These are phyloP conservation scores for Antheraea yamamai DNA, from an alignment of 2,888 invertebrate genomes.

Conservation along the genomic window DNA sequence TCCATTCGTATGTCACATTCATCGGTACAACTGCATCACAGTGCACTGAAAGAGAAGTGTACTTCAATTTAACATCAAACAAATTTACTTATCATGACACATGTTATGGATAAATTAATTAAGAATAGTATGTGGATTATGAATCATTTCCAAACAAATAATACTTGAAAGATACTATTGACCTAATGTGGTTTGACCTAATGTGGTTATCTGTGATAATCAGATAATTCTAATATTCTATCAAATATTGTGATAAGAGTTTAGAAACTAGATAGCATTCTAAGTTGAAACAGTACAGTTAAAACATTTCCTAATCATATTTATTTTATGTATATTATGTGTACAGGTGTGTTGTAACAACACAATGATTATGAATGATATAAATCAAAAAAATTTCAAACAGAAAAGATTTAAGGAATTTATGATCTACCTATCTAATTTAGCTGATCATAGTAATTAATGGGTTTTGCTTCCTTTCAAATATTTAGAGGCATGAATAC, in stretches of 20 bases:
- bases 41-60: slow-evolving; percentile 59
- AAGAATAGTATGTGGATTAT: neutral
- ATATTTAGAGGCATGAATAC: neutral
- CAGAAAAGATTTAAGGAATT: too few relatives aligned
- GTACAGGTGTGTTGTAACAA: too few relatives aligned
- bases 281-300: neutral
- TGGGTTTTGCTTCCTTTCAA: too few relatives aligned
- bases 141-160: neutral
- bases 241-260: slow-evolving; percentile 1
- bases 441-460: too few relatives aligned
- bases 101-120: too few relatives aligned
- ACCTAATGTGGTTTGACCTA: slow-evolving; percentile 2
- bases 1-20: slow-evolving; percentile 58
- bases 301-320: neutral
- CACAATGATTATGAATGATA: too few relatives aligned
- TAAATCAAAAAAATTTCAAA: too few relatives aligned
- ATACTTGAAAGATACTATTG: neutral
- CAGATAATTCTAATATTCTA: neutral
- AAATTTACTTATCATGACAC: too few relatives aligned
- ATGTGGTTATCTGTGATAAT: neutral
- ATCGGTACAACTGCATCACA: slow-evolving; percentile 59
- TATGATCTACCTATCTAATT: too few relatives aligned
- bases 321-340: neutral
- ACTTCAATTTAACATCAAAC: neutral
- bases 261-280: neutral